Base-by-base conservation (phyloP, 2,888 invertebrate genomes). In the Hyposoter didymator region DNA sequence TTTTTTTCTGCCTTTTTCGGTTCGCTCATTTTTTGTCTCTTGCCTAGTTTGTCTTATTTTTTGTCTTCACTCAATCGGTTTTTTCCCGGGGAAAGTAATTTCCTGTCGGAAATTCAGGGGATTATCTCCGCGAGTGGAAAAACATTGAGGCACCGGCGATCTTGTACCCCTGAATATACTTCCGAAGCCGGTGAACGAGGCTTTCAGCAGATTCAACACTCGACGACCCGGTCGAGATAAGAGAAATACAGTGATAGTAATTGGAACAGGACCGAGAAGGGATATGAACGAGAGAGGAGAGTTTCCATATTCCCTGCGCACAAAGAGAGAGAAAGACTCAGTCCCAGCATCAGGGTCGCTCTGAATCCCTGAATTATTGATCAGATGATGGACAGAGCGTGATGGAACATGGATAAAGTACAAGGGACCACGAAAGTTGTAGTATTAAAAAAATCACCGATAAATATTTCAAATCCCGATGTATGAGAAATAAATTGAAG, bases 21-120 rank as follows among this genome's bases (percentile, higher is more conserved):
- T 62, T 72, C 59, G 55, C 14, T 72, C 55, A 17, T 52, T 49
- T 49, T 28, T 19, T 32, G 19, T 67, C 45, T 49, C 43, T 43
- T 66, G 52, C 35, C 67, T 66, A 43, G 19, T 32, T 70, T 19
- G 43, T 39, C 19, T 64, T 52, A 45, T 70, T 52, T 67, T 69
- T 52, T 84, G 4, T 67, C 78, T 70, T 69, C 66, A 3, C 76
- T 45, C 32, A 32, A 49, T 43, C 19, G 82, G 85, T 87, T 87
- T 89, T 90, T 89, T 89, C 88, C 88, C 90, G 90, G 91, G 88
- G 89, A 91, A 91, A 91, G 91, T 91, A 92, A 91, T 92, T 92
- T 92, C 92, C 91, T 90, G 89, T 75, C 90, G 91, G 92, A 92
- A 92, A 92, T 91, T 91, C 91, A 88, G 84, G 88, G 90, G 91